phyloP scores from a whole-genome alignment of 2,797 vertebrate species.

The Cirrhinus mrigala region DNA sequence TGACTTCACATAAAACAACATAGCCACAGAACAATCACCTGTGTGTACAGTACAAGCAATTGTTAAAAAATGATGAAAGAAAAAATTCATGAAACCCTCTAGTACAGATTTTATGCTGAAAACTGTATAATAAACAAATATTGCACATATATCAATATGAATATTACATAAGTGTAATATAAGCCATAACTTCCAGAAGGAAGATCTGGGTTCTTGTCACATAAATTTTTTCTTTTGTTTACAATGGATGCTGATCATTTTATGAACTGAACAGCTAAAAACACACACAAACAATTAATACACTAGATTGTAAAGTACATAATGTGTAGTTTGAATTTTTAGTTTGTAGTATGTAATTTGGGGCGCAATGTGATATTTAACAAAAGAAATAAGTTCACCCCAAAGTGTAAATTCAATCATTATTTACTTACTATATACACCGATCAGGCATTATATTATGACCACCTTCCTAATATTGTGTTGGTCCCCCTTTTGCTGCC shows the following conservation, averaged over 20 bases:
- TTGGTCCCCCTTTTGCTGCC: too few relatives aligned
- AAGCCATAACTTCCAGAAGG: neutral
- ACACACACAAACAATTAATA: neutral
- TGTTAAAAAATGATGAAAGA: neutral
- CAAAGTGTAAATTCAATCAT: neutral
- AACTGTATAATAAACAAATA: neutral
- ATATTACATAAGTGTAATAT: neutral
- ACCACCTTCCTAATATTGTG: too few relatives aligned
- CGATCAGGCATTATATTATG: too few relatives aligned
- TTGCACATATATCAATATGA: neutral
- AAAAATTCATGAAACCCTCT: neutral
- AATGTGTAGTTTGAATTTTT: neutral
- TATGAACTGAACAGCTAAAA: neutral
- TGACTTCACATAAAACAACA: neutral
- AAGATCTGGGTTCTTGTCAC: neutral
- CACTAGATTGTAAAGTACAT: neutral
- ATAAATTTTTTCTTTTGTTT: neutral
- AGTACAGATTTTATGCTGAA: neutral
- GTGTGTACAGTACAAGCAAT: neutral
- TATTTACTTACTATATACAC: neutral
- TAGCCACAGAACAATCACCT: neutral
- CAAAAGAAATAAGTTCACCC: neutral
- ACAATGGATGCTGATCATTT: neutral
- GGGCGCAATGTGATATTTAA: neutral
- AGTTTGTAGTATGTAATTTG: neutral